phyloP scores from a whole-genome alignment of 1,140 invertebrate genomes.

The Saxidomus purpurata region DNA sequence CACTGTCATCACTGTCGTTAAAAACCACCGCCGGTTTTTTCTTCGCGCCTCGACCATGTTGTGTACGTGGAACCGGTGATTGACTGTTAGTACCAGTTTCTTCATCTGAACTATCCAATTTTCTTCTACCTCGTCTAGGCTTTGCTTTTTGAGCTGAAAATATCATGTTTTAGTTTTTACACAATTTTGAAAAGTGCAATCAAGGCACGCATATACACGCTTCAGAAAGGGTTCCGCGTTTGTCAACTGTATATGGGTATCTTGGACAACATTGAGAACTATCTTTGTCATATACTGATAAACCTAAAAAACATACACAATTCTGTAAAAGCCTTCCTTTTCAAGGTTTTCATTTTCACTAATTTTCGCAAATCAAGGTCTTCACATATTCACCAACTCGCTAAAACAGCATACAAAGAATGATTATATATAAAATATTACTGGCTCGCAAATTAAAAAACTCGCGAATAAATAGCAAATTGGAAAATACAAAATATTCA shows the following conservation, averaged over 20 bases:
- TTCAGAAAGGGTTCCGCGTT: background rate
- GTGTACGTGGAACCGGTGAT: conserved; percentile 57
- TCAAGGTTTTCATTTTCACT: too few relatives aligned
- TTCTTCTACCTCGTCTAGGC: conserved; percentile 44
- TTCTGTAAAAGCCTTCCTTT: too few relatives aligned
- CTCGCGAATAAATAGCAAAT: too few relatives aligned
- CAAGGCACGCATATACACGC: background rate
- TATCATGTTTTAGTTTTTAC: background rate
- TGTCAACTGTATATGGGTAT: background rate
- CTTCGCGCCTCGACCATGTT: conserved; percentile 48
- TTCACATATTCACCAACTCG: too few relatives aligned
- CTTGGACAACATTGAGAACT: too few relatives aligned
- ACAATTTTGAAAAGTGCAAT: background rate
- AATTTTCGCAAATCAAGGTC: too few relatives aligned
- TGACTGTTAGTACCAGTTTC: conserved; percentile 67
- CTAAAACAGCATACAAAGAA: too few relatives aligned
- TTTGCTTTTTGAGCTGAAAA: conserved; percentile 63
- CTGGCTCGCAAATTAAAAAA: too few relatives aligned
- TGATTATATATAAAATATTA: too few relatives aligned
- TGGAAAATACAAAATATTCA: too few relatives aligned
- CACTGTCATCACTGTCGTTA: conserved; percentile 81
- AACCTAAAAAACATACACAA: too few relatives aligned
- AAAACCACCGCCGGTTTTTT: conserved; percentile 77
- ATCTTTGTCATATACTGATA: too few relatives aligned
- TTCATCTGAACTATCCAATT: conserved; percentile 73